Conservation (phyloP, 2,888 invertebrate species). For the Drosophila aldrichi region DNA sequence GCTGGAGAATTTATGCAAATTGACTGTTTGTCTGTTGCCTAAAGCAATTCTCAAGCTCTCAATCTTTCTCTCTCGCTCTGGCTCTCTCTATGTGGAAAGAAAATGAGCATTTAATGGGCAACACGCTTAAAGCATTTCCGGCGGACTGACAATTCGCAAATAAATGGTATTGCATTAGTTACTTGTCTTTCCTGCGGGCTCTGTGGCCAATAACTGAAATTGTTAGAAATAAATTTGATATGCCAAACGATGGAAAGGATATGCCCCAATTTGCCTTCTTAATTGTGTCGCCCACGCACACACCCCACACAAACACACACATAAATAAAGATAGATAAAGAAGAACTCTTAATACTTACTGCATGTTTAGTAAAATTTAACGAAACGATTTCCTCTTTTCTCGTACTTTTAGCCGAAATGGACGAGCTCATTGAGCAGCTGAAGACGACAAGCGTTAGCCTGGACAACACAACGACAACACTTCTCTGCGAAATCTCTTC, state of each 20-base stretch:
- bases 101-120: slow-evolving; percentile 63
- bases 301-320: slow-evolving; percentile 3
- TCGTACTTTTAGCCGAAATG: slow-evolving; percentile 78
- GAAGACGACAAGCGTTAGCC: slow-evolving; percentile 80
- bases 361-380: slow-evolving; percentile 14
- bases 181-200: slow-evolving; percentile 7
- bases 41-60: slow-evolving; percentile 12
- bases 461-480: slow-evolving; percentile 71
- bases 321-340: slow-evolving; percentile 33
- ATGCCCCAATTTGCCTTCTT: slow-evolving; percentile 39
- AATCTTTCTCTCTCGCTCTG: neutral
- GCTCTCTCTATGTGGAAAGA: neutral
- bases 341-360: slow-evolving; percentile 4
- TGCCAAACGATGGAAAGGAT: slow-evolving; percentile 40
- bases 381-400: neutral
- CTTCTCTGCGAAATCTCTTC: slow-evolving; percentile 83
- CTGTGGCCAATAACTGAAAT: slow-evolving; percentile 39
- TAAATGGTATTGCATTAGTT: slow-evolving; percentile 36
- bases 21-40: slow-evolving; percentile 42
- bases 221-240: slow-evolving; percentile 47
- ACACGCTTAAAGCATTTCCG: slow-evolving; percentile 55
- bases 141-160: slow-evolving; percentile 46
- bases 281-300: slow-evolving; percentile 19
- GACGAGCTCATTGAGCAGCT: slow-evolving; percentile 84
- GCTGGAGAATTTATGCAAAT: slow-evolving; percentile 47